Percentiles rank a stretch among this genome's conserved stretches.
Conservation (phyloP, 2,797 vertebrate genomes). For the Cichlasoma orientale region DNA sequence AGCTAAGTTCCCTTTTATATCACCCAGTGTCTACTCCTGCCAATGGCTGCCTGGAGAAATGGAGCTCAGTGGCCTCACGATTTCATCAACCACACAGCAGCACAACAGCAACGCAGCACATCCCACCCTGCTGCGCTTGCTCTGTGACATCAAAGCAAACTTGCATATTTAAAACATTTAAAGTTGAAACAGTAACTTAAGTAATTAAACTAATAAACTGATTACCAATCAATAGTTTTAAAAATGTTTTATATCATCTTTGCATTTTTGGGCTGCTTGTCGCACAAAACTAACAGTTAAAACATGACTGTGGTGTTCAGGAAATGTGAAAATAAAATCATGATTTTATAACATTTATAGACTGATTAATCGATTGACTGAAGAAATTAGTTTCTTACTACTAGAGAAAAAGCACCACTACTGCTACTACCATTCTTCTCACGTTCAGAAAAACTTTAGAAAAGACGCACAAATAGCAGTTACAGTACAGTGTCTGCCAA, state of each 20-base stretch:
- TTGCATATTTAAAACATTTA: background rate
- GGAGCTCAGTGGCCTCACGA: constrained; percentile 16
- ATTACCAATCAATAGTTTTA: background rate
- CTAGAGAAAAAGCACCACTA: background rate
- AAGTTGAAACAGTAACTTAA: background rate
- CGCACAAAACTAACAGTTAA: background rate
- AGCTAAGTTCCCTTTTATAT: constrained; percentile 24
- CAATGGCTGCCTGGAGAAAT: constrained; percentile 18
- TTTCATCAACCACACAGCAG: constrained; percentile 19
- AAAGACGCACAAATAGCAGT: background rate
- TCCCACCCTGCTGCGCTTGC: background rate
- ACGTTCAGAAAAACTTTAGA: background rate
- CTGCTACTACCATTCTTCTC: background rate
- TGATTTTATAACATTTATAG: background rate
- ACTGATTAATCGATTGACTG: background rate
- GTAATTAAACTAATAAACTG: no score
- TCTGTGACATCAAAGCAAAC: background rate
- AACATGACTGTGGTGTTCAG: background rate
- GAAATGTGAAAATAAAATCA: no score
- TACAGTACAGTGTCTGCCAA: background rate
- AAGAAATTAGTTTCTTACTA: background rate
- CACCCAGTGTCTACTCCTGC: background rate
- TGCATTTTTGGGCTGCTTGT: no score
- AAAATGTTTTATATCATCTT: background rate
- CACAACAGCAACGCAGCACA: background rate